Evolutionary conservation across 2,888 invertebrate species (phyloP).

Genomic region (Temnothorax ravouxi): DNA sequence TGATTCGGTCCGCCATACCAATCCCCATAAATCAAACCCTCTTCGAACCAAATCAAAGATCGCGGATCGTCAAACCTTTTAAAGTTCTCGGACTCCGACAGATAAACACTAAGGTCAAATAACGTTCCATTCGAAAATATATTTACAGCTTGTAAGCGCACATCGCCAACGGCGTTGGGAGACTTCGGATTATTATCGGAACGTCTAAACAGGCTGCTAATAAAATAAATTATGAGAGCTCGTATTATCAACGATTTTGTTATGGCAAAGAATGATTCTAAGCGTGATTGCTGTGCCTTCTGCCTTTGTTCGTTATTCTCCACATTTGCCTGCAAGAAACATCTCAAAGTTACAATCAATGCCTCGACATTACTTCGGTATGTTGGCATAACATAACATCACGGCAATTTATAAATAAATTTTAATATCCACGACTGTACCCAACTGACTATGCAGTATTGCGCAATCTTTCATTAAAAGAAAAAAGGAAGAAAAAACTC

Average conservation of each 20-base stretch:
- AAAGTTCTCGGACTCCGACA: slow-evolving; percentile 93
- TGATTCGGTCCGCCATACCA: slow-evolving; percentile 93
- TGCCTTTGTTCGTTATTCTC: slow-evolving; percentile 78
- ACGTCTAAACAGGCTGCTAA: slow-evolving; percentile 94
- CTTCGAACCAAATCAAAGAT: slow-evolving; percentile 94
- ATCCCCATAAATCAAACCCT: slow-evolving; percentile 95
- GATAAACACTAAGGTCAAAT: slow-evolving; percentile 95
- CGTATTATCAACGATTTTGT: slow-evolving; percentile 95
- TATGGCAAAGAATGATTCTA: slow-evolving; percentile 93
- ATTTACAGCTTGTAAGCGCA: slow-evolving; percentile 89
- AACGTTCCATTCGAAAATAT: slow-evolving; percentile 94
- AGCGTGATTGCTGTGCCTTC: slow-evolving; percentile 75
- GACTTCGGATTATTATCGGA: slow-evolving; percentile 87
- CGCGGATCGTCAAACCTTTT: slow-evolving; percentile 90
- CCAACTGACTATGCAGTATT: too few relatives aligned
- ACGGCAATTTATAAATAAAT: neutral
- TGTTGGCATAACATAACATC: neutral
- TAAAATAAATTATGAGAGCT: slow-evolving; percentile 96
- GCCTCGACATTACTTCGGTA: neutral
- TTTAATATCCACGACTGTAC: neutral
- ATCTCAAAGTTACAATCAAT: slow-evolving; percentile 3
- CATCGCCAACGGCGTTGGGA: slow-evolving; percentile 83
- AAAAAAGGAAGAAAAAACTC: neutral
- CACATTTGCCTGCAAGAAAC: slow-evolving; percentile 76
- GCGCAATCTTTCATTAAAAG: too few relatives aligned